Base-by-base conservation (phyloP, 53 echinoderm and acorn worm species). In the Echinarachnius parma region DNA sequence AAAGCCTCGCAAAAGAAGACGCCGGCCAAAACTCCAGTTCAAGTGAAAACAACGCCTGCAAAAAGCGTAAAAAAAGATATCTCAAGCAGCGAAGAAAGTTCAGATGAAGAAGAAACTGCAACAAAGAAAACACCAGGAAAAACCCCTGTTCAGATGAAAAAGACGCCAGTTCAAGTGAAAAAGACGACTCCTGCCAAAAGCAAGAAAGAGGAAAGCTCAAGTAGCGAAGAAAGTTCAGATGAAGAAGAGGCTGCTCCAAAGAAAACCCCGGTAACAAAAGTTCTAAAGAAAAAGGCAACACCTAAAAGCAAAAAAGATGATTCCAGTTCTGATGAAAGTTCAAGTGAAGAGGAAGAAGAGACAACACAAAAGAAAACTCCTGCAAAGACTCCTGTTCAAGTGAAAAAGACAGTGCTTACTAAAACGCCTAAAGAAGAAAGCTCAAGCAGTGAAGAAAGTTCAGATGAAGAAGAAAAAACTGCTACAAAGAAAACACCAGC, bases 1-100 rank as follows among this genome's bases (percentile, higher is more conserved):
- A 71, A 60, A 53, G 53, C 28, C 4, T 3, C 77, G 5, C 70
- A 72, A 48, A 23, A 35, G 27, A 16, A 4, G 34, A 13, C 33
- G 20, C 36, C 44, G 0, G 4, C 46, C n/a, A 46, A 46, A 19
- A 15, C 65, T 2, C 0, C 46, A 37, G 0, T 9, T 1, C 44
- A 46, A 14, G 46, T 9, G 14, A 31, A 60, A 31, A 9, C 26
- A 18, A 57, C 24, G 28, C 0, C 57, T 21, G 39, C 36, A 46
- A 65, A 47, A n/a, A 65, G 56, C 13, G 33, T 55, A 2, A 48
- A 47, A 10, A 48, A 5, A 18, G 81, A 71, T 53, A 62, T 45
- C 11, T 31, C 60, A 16, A 31, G 53, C 14, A 44, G 3, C 16
- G 50, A 49, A 50, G 44, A 57, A 28, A 57, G 59, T 45, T 46